These are phyloP conservation scores for Decapterus maruadsi DNA, from an alignment of 2,797 vertebrate genomes.

Conservation along the genomic window DNA sequence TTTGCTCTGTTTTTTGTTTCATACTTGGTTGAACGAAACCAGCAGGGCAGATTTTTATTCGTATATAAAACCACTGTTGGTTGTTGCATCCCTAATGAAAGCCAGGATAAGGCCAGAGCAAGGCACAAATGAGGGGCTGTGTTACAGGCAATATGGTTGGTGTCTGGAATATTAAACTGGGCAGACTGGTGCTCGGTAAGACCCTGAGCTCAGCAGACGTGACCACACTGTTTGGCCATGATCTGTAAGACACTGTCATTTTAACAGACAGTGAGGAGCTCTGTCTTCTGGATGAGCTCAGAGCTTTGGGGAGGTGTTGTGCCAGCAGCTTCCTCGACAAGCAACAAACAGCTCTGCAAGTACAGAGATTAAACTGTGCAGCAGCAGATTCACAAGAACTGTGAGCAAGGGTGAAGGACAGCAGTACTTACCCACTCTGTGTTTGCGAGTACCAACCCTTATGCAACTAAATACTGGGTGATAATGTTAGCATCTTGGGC, in stretches of 20 bases:
- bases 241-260: conserved; percentile 50
- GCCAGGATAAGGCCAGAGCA: conserved; percentile 33
- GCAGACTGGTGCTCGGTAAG: conserved; percentile 45
- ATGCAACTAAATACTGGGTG: conserved; percentile 42
- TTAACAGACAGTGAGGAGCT: conserved; percentile 53
- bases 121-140: conserved; percentile 29
- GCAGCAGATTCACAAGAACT: conserved; percentile 28
- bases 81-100: conserved; percentile 30
- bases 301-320: conserved; percentile 47
- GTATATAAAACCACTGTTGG: conserved; percentile 15
- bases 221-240: conserved; percentile 53
- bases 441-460: conserved; percentile 30
- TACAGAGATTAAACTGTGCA: conserved; percentile 40
- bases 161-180: conserved; percentile 61
- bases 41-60: conserved; percentile 12
- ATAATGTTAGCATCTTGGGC: conserved; percentile 56
- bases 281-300: conserved; percentile 45
- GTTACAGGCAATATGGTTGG: conserved; percentile 34
- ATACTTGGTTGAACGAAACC: conserved; percentile 30
- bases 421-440: conserved; percentile 23
- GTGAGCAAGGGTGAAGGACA: conserved; percentile 36
- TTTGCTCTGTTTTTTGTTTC: conserved; percentile 15
- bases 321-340: conserved; percentile 41
- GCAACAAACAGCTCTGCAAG: conserved; percentile 42
- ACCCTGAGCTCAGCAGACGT: conserved; percentile 60